Conservation (phyloP, 2,888 invertebrate genomes). For the Sclerodermus sp. region DNA sequence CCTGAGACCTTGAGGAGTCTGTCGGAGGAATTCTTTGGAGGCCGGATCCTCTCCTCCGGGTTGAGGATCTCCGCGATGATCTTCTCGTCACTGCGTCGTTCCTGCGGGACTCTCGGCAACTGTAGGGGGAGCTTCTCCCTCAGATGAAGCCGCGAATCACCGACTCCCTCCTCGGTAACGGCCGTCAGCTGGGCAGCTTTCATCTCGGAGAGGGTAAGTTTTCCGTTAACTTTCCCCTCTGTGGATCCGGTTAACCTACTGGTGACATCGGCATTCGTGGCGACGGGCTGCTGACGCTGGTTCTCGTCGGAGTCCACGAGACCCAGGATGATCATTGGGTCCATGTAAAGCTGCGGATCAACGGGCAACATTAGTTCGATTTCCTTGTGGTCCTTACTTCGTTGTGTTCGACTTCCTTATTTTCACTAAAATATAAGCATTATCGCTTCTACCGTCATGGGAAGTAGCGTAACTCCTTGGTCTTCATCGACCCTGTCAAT, state of each 20-base stretch:
- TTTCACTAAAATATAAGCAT: too few relatives aligned
- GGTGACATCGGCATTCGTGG: slow-evolving; percentile 21
- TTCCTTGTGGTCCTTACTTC: too few relatives aligned
- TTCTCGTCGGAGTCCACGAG: slow-evolving; percentile 34
- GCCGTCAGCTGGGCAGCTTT: slow-evolving; percentile 34
- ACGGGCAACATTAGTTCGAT: too few relatives aligned
- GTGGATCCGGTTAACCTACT: slow-evolving; percentile 26
- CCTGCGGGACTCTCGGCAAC: slow-evolving; percentile 16
- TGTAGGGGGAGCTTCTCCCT: slow-evolving; percentile 24
- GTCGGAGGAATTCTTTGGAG: slow-evolving; percentile 41
- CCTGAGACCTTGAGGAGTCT: slow-evolving; percentile 49
- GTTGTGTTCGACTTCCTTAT: too few relatives aligned
- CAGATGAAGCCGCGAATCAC: slow-evolving; percentile 23
- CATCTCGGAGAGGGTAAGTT: slow-evolving; percentile 36
- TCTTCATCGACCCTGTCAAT: too few relatives aligned
- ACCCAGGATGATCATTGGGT: slow-evolving; percentile 48
- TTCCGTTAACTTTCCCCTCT: slow-evolving; percentile 49
- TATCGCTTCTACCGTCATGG: too few relatives aligned
- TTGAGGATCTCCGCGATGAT: slow-evolving; percentile 55
- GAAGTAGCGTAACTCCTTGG: too few relatives aligned
- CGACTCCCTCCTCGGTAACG: slow-evolving; percentile 35
- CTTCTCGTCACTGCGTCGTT: slow-evolving; percentile 49
- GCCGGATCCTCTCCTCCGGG: slow-evolving; percentile 47
- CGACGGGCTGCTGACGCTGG: slow-evolving; percentile 24
- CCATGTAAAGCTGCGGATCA: slow-evolving; percentile 54